A percentile compares a stretch with the other conserved stretches of the same genome.
Conservation (phyloP, 2,113 vertebrate species). For the Perognathus longimembris region DNA sequence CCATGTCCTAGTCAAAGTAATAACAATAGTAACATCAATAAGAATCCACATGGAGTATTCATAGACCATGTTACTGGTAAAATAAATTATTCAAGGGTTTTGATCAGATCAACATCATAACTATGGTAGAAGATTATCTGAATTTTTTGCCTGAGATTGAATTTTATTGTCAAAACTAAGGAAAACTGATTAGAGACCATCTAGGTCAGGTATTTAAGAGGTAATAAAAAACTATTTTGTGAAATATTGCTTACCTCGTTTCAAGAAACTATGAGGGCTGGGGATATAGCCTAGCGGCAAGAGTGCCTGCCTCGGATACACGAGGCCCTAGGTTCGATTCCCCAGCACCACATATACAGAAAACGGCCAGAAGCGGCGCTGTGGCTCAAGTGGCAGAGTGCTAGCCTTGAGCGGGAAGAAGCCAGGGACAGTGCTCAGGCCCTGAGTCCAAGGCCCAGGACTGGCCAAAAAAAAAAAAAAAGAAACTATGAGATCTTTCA, state of each 20-base stretch:
- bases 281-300: too few relatives aligned
- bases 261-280: too few relatives aligned
- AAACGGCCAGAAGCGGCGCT: too few relatives aligned
- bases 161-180: constrained; percentile 49
- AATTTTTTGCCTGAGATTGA: constrained; percentile 17
- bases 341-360: too few relatives aligned
- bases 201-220: constrained; percentile 48
- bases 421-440: too few relatives aligned
- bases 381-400: too few relatives aligned
- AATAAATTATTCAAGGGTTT: constrained; percentile 52
- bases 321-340: too few relatives aligned
- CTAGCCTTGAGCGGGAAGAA: too few relatives aligned
- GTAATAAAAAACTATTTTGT: constrained; percentile 53
- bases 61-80: constrained; percentile 34
- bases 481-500: background rate
- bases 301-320: too few relatives aligned
- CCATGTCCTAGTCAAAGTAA: constrained; percentile 74
- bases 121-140: background rate
- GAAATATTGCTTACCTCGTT: constrained; percentile 52
- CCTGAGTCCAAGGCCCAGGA: too few relatives aligned
- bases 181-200: constrained; percentile 55
- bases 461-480: too few relatives aligned
- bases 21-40: constrained; percentile 33
- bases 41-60: constrained; percentile 75
- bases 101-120: constrained; percentile 43